phyloP scores from a whole-genome alignment of 2,113 vertebrate genomes.

The Dolichotis patagonum region DNA sequence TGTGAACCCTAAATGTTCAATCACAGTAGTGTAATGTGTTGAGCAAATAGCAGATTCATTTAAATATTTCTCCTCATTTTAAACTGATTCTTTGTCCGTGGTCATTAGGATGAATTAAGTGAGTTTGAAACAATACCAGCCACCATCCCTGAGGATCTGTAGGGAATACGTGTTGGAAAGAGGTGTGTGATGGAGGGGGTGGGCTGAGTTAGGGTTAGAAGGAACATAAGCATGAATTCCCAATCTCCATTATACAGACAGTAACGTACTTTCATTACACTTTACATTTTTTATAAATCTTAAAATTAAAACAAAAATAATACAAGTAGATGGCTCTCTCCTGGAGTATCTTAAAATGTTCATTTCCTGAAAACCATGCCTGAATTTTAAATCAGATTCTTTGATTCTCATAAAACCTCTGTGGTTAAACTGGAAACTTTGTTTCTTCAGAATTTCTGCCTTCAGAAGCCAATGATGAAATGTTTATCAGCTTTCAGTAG shows the following conservation, averaged over 20 bases:
- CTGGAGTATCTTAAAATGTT: neutral
- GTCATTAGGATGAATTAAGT: neutral
- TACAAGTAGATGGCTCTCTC: neutral
- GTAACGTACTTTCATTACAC: neutral
- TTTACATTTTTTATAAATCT: conserved; percentile 33
- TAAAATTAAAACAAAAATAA: neutral
- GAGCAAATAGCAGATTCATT: neutral
- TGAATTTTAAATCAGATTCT: neutral
- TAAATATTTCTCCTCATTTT: neutral
- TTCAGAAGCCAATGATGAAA: neutral
- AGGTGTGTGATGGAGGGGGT: neutral
- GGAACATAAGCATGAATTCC: neutral
- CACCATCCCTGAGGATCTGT: neutral
- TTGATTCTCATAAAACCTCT: neutral
- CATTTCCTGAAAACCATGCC: neutral
- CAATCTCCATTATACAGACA: neutral
- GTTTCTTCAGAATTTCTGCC: neutral
- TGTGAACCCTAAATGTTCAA: neutral
- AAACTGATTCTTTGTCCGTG: neutral
- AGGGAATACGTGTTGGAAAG: neutral
- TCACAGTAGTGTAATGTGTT: neutral
- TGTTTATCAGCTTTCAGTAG: neutral
- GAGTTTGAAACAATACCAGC: neutral
- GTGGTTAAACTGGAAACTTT: neutral
- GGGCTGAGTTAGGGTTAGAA: neutral